Conservation (phyloP, 1,140 invertebrate species). For the Heliconius hermathena region DNA sequence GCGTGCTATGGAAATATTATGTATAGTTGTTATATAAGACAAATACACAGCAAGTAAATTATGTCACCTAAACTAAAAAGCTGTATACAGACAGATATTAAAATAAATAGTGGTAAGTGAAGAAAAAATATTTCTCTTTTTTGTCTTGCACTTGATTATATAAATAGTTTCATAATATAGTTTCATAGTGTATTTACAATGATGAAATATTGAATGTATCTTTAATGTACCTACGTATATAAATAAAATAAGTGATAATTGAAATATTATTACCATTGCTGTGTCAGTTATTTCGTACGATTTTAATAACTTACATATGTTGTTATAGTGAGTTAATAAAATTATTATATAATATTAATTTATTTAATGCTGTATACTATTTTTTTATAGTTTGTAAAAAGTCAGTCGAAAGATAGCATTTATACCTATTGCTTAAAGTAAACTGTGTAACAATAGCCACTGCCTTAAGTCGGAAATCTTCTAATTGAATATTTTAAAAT, state of each 20-base stretch:
- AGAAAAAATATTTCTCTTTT: conserved; percentile 23
- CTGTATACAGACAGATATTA: conserved; percentile 37
- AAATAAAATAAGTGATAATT: background rate
- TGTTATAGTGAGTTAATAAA: background rate
- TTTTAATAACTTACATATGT: background rate
- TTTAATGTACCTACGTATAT: background rate
- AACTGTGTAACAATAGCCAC: conserved; percentile 31
- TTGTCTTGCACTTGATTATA: conserved; percentile 32
- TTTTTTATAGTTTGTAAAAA: background rate
- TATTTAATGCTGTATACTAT: background rate
- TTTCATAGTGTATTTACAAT: conserved; percentile 40
- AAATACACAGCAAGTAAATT: conserved; percentile 29
- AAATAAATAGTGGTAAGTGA: conserved; percentile 10
- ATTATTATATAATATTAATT: conserved; percentile 1
- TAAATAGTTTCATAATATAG: conserved; percentile 34
- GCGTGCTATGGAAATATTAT: conserved; percentile 39
- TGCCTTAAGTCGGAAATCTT: conserved; percentile 30
- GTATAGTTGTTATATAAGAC: conserved; percentile 34
- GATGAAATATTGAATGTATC: conserved; percentile 29
- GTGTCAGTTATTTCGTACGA: background rate
- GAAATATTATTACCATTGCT: background rate
- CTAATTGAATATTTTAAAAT: conserved; percentile 18
- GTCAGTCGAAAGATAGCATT: background rate
- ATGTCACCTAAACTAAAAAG: conserved; percentile 25
- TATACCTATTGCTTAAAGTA: background rate